Evolutionary conservation across 2,888 invertebrate species (phyloP).

Genomic region (Polydrusus pterygomalis): DNA sequence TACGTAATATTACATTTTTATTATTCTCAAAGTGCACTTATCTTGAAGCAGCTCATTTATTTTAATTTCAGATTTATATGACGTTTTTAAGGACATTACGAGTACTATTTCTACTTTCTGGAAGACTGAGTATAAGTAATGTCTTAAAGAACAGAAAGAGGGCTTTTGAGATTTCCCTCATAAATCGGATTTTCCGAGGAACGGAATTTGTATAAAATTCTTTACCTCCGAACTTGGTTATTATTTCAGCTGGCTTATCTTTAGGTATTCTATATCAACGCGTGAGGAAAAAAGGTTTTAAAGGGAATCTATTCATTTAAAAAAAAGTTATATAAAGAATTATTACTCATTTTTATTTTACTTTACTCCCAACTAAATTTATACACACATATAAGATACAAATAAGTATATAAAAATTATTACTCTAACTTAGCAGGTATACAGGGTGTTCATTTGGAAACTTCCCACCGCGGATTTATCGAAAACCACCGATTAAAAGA

Average conservation of each 20-base stretch:
- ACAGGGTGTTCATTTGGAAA: too few species aligned
- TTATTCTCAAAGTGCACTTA: conserved; percentile 44
- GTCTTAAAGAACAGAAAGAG: conserved; percentile 43
- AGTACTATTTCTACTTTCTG: conserved; percentile 52
- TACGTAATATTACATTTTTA: conserved; percentile 50
- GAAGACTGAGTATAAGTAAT: conserved; percentile 52
- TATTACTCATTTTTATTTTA: too few species aligned
- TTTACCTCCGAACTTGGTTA: conserved; percentile 23
- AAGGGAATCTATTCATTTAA: not conserved
- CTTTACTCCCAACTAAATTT: too few species aligned
- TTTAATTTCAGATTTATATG: conserved; percentile 54
- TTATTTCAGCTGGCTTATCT: conserved; percentile 1
- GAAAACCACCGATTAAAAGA: too few species aligned
- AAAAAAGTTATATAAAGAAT: too few species aligned
- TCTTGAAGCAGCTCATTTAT: conserved; percentile 52
- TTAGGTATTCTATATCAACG: not conserved
- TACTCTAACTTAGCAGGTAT: too few species aligned
- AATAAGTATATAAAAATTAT: too few species aligned
- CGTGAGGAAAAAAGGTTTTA: not conserved
- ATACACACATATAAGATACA: too few species aligned
- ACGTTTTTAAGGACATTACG: conserved; percentile 50
- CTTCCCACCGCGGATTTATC: too few species aligned
- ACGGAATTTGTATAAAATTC: conserved; percentile 33
- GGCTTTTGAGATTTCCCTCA: conserved; percentile 41
- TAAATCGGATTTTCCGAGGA: conserved; percentile 46